Evolutionary conservation across 2,797 vertebrate species (phyloP).

Genomic region (Hypotaenidia philippensis): DNA sequence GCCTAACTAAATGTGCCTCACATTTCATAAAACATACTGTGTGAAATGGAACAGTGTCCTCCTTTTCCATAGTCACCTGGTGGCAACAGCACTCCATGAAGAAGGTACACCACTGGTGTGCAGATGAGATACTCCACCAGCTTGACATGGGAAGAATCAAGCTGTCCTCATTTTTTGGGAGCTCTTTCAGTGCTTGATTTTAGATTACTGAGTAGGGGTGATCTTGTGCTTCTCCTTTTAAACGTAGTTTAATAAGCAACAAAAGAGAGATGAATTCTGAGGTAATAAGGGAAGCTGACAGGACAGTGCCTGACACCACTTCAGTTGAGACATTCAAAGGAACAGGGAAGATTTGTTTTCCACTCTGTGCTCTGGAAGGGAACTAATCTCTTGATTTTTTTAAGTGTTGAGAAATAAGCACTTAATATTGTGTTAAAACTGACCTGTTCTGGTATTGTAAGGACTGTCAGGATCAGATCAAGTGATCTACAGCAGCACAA

Average conservation of each 20-base stretch:
- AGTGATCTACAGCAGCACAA: neutral
- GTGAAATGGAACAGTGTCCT: neutral
- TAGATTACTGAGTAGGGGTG: neutral
- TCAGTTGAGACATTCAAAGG: neutral
- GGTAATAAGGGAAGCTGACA: neutral
- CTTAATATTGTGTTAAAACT: neutral
- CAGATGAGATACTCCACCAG: neutral
- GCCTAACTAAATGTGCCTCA: neutral
- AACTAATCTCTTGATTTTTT: neutral
- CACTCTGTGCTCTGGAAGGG: neutral
- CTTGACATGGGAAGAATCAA: neutral
- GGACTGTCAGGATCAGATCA: neutral
- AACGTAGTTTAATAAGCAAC: neutral
- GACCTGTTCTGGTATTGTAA: neutral
- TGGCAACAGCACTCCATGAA: neutral
- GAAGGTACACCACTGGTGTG: neutral
- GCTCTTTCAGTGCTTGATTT: neutral
- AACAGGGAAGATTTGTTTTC: neutral
- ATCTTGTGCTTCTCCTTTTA: neutral
- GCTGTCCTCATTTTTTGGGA: neutral
- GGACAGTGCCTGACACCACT: neutral
- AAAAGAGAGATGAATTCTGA: neutral
- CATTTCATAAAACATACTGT: neutral
- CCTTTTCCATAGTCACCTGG: neutral
- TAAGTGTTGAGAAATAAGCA: neutral